Evolutionary conservation across 2,888 invertebrate genomes (phyloP).

Genomic region (Ophion ventricosus): DNA sequence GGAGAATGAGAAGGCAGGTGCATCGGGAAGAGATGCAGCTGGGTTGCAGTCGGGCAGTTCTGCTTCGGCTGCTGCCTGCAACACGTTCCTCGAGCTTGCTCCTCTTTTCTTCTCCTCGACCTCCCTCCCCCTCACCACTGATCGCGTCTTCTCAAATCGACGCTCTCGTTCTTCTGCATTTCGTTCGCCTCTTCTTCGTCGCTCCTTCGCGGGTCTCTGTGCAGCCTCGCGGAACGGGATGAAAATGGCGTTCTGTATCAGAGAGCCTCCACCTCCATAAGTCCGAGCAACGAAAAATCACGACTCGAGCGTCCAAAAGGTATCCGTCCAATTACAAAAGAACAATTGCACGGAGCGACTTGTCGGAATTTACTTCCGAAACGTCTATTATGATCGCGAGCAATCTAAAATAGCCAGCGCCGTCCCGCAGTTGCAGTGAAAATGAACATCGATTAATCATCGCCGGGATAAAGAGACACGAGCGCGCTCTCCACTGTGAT

Average conservation of each 20-base stretch:
- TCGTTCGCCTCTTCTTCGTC: conserved; percentile 61
- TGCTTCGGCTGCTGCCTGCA: conserved; percentile 54
- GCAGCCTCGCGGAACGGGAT: conserved; percentile 19
- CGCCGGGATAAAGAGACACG: conserved; percentile 30
- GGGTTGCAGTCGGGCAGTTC: conserved; percentile 69
- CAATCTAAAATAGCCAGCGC: neutral
- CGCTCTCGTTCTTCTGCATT: conserved; percentile 73
- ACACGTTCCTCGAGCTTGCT: conserved; percentile 64
- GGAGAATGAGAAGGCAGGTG: conserved; percentile 71
- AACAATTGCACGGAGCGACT: neutral
- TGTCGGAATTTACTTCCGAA: neutral
- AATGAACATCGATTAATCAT: conserved; percentile 47
- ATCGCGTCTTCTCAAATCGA: conserved; percentile 62
- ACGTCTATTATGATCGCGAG: neutral
- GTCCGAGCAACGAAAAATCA: conserved; percentile 18
- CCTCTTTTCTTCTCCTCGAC: conserved; percentile 60
- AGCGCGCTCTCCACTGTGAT: neutral
- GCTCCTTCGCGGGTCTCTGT: conserved; percentile 48
- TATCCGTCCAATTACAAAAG: neutral
- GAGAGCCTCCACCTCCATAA: neutral
- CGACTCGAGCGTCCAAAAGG: neutral
- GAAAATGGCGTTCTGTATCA: conserved; percentile 35
- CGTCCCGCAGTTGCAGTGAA: neutral
- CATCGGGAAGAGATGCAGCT: conserved; percentile 73
- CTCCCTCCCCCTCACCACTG: conserved; percentile 14